These are phyloP conservation scores for Lasioglossum morio DNA, from an alignment of 2,888 invertebrate species.

Conservation along the genomic window DNA sequence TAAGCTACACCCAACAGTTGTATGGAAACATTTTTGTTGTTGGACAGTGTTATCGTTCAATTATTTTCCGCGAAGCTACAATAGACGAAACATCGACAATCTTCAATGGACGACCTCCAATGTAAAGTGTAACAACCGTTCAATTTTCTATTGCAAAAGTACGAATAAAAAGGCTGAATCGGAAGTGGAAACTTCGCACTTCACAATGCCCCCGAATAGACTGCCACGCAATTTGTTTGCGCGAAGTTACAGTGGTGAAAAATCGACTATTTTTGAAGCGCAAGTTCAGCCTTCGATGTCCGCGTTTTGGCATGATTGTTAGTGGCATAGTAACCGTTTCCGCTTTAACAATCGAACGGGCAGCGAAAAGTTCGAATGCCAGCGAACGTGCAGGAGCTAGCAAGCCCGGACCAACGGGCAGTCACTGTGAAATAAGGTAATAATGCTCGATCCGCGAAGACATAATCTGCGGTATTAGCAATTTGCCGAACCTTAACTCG, in stretches of 20 bases:
- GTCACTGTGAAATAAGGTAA: not conserved
- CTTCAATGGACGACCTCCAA: too few species aligned
- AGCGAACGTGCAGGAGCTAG: not conserved
- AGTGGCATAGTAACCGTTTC: not conserved
- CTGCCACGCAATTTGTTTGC: not conserved
- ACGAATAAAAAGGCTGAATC: too few species aligned
- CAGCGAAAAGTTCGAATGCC: not conserved
- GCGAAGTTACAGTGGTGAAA: too few species aligned
- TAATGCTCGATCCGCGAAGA: not conserved
- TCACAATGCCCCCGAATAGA: not conserved
- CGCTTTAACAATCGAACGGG: not conserved
- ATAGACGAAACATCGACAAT: too few species aligned
- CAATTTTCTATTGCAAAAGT: too few species aligned
- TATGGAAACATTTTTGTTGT: too few species aligned
- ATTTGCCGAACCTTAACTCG: constrained; percentile 11
- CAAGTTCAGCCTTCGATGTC: not conserved
- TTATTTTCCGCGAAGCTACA: too few species aligned
- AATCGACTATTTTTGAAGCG: not conserved
- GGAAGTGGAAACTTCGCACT: too few species aligned
- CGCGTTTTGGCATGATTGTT: not conserved
- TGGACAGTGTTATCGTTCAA: too few species aligned
- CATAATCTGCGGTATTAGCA: constrained; percentile 17
- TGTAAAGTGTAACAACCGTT: too few species aligned
- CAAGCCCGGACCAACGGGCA: not conserved
- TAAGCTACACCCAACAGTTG: too few species aligned